Percentiles rank a stretch among this genome's conserved stretches.
Evolutionary conservation across 2,113 vertebrate species (phyloP).

Genomic region (Xiphophorus maculatus): DNA sequence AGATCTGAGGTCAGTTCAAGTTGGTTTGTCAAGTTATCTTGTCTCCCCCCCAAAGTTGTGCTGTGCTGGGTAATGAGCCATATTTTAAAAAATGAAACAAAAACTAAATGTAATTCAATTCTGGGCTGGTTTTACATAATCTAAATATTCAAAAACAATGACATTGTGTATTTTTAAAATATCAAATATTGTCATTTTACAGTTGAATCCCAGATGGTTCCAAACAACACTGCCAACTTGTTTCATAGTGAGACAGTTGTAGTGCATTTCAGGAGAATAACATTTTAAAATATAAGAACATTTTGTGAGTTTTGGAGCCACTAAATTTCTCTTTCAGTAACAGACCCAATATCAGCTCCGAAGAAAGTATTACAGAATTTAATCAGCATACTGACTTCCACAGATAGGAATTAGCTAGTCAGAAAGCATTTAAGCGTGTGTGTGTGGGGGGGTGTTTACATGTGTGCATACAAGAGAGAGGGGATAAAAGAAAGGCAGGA

Average conservation of each 20-base stretch:
- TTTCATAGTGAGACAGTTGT: background rate
- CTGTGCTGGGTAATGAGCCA: too few species aligned
- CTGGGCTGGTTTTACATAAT: too few species aligned
- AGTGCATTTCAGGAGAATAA: background rate
- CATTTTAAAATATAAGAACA: background rate
- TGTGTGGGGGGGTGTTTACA: background rate
- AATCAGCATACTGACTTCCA: slow-evolving; percentile 23
- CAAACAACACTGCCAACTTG: background rate
- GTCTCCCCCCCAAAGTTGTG: too few species aligned
- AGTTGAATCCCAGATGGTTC: background rate
- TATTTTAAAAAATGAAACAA: too few species aligned
- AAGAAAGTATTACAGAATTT: slow-evolving; percentile 18
- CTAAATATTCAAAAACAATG: background rate
- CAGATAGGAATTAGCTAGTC: slow-evolving; percentile 32
- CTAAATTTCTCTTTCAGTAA: slow-evolving; percentile 21
- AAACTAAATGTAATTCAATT: too few species aligned
- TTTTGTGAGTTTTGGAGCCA: background rate
- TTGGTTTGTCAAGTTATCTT: too few species aligned
- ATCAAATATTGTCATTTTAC: too few species aligned
- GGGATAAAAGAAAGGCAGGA: slow-evolving; percentile 10
- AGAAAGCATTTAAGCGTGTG: slow-evolving; percentile 14
- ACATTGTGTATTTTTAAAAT: background rate
- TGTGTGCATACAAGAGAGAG: background rate
- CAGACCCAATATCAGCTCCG: slow-evolving; percentile 32
- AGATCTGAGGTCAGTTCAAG: too few species aligned